phyloP scores from a whole-genome alignment of 2,113 vertebrate species.

The Diadophis punctatus region DNA sequence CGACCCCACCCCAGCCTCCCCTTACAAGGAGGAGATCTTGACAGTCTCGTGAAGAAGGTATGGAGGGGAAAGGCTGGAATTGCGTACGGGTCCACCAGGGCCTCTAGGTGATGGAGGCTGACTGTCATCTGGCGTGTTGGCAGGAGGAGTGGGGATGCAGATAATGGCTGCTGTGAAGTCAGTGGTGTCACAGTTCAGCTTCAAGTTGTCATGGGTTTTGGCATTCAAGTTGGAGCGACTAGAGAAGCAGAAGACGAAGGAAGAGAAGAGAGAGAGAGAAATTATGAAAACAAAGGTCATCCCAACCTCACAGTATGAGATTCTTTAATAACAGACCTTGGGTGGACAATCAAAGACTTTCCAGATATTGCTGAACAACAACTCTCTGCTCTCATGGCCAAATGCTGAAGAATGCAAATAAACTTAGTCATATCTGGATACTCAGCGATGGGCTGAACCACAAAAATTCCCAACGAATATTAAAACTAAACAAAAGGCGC shows the following conservation, averaged over 20 bases:
- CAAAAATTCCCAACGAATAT: background rate
- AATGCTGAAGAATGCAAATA: background rate
- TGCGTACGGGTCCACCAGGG: slow-evolving; percentile 67
- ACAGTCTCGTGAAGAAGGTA: slow-evolving; percentile 77
- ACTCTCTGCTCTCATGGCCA: background rate
- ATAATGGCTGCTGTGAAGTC: slow-evolving; percentile 87
- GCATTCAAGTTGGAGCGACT: slow-evolving; percentile 90
- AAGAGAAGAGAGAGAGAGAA: background rate
- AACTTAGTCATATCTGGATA: background rate
- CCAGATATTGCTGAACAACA: background rate
- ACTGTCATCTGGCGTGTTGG: slow-evolving; percentile 82
- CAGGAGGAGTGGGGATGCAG: slow-evolving; percentile 87
- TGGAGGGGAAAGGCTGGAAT: slow-evolving; percentile 69
- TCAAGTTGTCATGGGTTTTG: slow-evolving; percentile 72
- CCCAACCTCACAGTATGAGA: background rate
- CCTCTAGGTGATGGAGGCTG: slow-evolving; percentile 74
- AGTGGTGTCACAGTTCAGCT: slow-evolving; percentile 81
- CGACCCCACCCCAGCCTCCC: background rate
- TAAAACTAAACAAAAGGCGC: background rate
- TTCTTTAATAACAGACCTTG: background rate
- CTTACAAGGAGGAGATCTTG: slow-evolving; percentile 89
- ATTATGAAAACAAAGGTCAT: background rate
- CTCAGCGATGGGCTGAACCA: background rate
- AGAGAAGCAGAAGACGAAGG: background rate
- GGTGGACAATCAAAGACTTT: background rate